These are phyloP conservation scores for Drosophila formosana DNA, from an alignment of 2,888 invertebrate genomes.

Conservation along the genomic window DNA sequence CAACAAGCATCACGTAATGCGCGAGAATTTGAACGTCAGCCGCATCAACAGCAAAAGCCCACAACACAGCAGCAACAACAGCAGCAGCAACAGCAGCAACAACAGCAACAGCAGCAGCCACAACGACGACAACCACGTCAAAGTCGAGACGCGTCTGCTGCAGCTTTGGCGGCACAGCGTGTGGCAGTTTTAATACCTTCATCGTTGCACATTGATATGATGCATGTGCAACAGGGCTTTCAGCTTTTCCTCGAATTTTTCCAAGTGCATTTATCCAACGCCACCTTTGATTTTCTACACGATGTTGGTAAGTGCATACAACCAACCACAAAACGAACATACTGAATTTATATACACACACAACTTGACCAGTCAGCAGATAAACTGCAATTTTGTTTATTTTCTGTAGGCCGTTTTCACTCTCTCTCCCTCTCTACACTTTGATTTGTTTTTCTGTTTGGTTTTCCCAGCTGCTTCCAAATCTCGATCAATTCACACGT, in stretches of 20 bases:
- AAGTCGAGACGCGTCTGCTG: constrained; percentile 11
- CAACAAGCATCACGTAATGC: constrained; percentile 54
- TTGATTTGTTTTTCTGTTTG: neutral
- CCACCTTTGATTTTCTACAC: constrained; percentile 82
- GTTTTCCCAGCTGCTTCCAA: constrained; percentile 2
- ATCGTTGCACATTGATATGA: constrained; percentile 73
- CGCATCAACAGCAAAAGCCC: constrained; percentile 14
- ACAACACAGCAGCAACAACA: constrained; percentile 11
- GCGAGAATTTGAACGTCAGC: constrained; percentile 59
- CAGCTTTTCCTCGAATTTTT: constrained; percentile 83
- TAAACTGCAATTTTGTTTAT: constrained; percentile 9
- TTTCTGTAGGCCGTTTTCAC: constrained; percentile 18
- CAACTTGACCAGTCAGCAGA: neutral
- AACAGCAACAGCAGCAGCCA: constrained; percentile 28
- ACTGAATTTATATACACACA: neutral
- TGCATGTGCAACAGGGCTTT: constrained; percentile 84
- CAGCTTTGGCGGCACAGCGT: constrained; percentile 52
- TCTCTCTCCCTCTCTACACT: neutral
- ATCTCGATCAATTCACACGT: constrained; percentile 33
- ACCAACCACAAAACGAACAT: constrained; percentile 6
- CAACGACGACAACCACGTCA: constrained; percentile 20
- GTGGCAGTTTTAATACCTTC: constrained; percentile 83
- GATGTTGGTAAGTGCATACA: constrained; percentile 82
- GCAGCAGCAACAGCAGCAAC: too few relatives aligned
- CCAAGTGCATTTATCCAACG: constrained; percentile 81